A percentile compares a stretch with the other conserved stretches of the same genome.
phyloP scores from a whole-genome alignment of 1,140 invertebrate genomes.

The Holcopasites calliopsidis region DNA sequence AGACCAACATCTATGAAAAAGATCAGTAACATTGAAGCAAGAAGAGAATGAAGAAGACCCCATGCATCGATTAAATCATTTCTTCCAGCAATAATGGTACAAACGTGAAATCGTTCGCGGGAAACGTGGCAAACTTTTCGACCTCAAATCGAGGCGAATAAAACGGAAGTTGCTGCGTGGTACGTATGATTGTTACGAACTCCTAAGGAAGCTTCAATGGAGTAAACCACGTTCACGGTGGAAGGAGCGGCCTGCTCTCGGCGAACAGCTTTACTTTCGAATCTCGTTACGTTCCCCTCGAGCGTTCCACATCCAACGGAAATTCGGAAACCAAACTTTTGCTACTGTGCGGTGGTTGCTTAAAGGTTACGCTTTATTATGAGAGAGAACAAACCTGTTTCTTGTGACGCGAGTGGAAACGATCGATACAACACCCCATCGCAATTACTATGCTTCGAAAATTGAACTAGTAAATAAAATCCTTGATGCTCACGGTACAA shows the following conservation, averaged over 20 bases:
- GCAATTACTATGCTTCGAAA: slow-evolving; percentile 23
- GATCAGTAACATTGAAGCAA: no score
- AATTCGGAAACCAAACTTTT: slow-evolving; percentile 6
- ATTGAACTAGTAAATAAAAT: slow-evolving; percentile 29
- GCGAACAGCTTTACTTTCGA: slow-evolving; percentile 15
- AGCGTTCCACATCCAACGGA: neutral
- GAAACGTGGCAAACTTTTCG: neutral
- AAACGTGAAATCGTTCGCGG: neutral
- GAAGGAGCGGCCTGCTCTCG: neutral
- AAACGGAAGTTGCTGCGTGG: neutral
- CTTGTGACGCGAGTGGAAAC: neutral
- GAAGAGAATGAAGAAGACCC: no score
- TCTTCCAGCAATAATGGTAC: neutral
- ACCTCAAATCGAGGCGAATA: neutral
- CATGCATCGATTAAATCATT: neutral
- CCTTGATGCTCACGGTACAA: neutral
- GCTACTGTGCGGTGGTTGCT: neutral
- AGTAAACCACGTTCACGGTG: neutral
- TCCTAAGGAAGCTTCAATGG: neutral
- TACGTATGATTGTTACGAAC: neutral
- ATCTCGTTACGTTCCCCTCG: neutral
- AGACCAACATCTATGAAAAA: no score
- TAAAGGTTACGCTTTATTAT: neutral
- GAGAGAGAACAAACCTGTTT: neutral
- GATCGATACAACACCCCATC: neutral